Evolutionary conservation across 2,888 invertebrate species (phyloP), one percentile per base, ranked within the genome.

Genomic region (Chrysolina americana): DNA sequence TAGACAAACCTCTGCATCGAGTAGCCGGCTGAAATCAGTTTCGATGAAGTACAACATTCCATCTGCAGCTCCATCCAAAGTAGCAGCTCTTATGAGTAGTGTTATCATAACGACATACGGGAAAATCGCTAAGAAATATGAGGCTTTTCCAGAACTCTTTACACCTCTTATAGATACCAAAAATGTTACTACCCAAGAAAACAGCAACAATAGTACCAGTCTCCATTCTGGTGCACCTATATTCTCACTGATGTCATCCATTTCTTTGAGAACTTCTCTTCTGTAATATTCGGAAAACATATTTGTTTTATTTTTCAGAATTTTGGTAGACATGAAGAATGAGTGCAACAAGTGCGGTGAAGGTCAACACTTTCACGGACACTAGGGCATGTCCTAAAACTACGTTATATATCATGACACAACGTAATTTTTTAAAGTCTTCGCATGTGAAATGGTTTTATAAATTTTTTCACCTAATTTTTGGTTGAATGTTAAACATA

Each of bases 101-200:
- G 92, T 92, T 73, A 95, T 88, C 87, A 96, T 91, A 68, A 96
- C 92, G 6, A 94, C 90, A 83, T 95, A 95, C 0, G 96, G 96
- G 86, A 96, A 96, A 2, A 96, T 87, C 0, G 97, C 97, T n/a
- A 97, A 92, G 87, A 97, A 95, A 87, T 97, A 97, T 0, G 96
- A 93, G 0, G 93, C 94, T 87, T 95, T 95, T 63, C 95, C 95
- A 0, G 94, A 93, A 83, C 94, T 94, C 86, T 93, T 93, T 0
- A 95, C 94, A 11, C 95, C 95, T 77, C 91, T 91, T 17, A 93
- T 89, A 63, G 94, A 92, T 69, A 94, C 92, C 8, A 92, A 80
- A 83, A 93, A 94, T 48, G 94, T 92, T 1, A 92, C 85, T 4
- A 91, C 68, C 95, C 95, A 95, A 0, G 94, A 90, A 1, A 89